Conservation (phyloP, 2,888 invertebrate species). For the Eupithecia inturbata region DNA sequence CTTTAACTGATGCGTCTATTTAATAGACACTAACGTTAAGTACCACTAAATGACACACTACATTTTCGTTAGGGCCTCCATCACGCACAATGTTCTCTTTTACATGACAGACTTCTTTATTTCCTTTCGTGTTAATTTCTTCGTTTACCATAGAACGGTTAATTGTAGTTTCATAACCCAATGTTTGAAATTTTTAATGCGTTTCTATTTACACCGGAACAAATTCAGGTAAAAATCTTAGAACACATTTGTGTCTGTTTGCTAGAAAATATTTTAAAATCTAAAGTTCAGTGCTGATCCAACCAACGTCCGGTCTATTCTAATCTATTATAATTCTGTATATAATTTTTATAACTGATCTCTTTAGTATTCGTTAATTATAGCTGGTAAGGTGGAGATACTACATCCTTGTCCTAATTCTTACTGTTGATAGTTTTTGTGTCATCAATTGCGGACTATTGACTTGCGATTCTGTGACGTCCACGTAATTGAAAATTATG, state of each 20-base stretch:
- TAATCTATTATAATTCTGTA: too few relatives aligned
- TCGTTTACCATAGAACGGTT: slow-evolving; percentile 69
- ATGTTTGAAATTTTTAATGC: slow-evolving; percentile 31
- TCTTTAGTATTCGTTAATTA: not conserved
- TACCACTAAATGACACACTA: slow-evolving; percentile 76
- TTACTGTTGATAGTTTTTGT: slow-evolving; percentile 54
- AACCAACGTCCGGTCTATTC: not conserved
- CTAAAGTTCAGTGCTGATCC: not conserved
- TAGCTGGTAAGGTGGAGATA: not conserved
- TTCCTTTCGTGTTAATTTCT: slow-evolving; percentile 68
- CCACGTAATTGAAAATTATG: slow-evolving; percentile 77
- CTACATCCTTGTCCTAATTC: slow-evolving; percentile 4
- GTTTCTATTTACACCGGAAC: slow-evolving; percentile 41
- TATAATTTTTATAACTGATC: too few relatives aligned
- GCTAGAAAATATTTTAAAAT: not conserved
- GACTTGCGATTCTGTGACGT: slow-evolving; percentile 54
- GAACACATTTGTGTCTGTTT: not conserved
- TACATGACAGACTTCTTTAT: slow-evolving; percentile 60
- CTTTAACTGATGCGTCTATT: slow-evolving; percentile 73
- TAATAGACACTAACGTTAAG: slow-evolving; percentile 73
- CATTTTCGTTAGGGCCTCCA: slow-evolving; percentile 69
- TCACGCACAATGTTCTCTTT: slow-evolving; percentile 63
- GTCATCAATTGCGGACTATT: slow-evolving; percentile 54
- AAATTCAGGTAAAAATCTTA: slow-evolving; percentile 14
- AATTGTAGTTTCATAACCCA: slow-evolving; percentile 50